Evolutionary conservation across 1,140 invertebrate genomes (phyloP).

Genomic region (Steinernema khuongi): DNA sequence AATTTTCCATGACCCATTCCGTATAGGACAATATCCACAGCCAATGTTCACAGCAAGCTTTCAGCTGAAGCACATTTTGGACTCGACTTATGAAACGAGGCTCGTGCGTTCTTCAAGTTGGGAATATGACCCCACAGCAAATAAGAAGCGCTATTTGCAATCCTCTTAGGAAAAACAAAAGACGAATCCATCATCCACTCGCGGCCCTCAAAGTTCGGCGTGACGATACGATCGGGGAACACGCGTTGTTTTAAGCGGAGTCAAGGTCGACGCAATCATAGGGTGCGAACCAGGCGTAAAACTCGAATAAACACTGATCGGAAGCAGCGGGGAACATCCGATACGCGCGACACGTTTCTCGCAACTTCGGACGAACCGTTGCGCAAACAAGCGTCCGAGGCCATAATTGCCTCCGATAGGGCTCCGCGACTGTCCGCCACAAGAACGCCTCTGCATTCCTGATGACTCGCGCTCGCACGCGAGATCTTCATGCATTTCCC

Average conservation of each 20-base stretch:
- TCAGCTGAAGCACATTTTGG: too few species aligned
- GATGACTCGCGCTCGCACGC: background rate
- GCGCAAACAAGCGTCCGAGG: background rate
- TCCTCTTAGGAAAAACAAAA: too few species aligned
- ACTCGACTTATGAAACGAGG: too few species aligned
- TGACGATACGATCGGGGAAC: background rate
- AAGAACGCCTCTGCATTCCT: slow-evolving; percentile 7
- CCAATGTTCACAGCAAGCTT: too few species aligned
- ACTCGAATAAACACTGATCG: background rate
- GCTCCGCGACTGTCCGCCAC: background rate
- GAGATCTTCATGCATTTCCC: slow-evolving; percentile 8
- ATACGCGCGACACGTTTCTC: slow-evolving; percentile 10
- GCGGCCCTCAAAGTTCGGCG: background rate
- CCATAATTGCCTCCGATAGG: slow-evolving; percentile 15
- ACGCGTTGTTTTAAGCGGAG: background rate
- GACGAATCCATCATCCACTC: too few species aligned
- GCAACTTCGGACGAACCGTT: slow-evolving; percentile 12
- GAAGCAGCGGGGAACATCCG: slow-evolving; percentile 4
- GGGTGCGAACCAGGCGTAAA: too few species aligned
- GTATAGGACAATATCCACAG: too few species aligned
- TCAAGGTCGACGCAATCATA: background rate
- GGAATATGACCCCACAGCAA: too few species aligned
- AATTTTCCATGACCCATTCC: too few species aligned
- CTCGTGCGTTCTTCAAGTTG: too few species aligned
- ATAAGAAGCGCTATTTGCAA: too few species aligned